Conservation (phyloP, 2,113 vertebrate species). For the Protobothrops flavoviridis region DNA sequence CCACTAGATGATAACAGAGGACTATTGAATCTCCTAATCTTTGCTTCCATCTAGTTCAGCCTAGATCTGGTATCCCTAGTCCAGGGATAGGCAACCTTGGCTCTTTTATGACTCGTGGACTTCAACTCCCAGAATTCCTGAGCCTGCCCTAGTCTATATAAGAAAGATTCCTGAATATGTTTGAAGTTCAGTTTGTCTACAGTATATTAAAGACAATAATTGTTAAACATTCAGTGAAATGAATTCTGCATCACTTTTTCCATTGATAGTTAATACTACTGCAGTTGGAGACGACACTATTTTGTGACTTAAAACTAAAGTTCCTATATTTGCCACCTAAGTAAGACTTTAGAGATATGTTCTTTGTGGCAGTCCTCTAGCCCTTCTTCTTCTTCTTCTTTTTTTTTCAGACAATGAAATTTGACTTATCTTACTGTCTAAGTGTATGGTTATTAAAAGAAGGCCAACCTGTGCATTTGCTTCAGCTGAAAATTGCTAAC, state of each 20-base stretch:
- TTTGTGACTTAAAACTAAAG: background rate
- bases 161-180: background rate
- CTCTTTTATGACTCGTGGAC: too few species aligned
- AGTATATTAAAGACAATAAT: background rate
- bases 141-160: background rate
- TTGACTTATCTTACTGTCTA: background rate
- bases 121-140: too few species aligned
- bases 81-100: too few species aligned
- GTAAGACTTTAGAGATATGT: background rate
- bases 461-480: background rate
- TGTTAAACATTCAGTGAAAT: background rate
- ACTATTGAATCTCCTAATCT: background rate
- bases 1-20: background rate
- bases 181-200: background rate
- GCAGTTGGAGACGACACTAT: background rate
- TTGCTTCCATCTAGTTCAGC: background rate
- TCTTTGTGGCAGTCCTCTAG: too few species aligned
- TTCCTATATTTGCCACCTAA: background rate
- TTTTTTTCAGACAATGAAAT: background rate
- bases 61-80: background rate
- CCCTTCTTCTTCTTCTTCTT: too few species aligned
- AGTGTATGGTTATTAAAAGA: background rate
- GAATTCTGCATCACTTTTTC: background rate
- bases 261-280: background rate
- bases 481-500: background rate